Evolutionary conservation across 2,797 vertebrate species (phyloP).

Genomic region (Brachymystax lenok): DNA sequence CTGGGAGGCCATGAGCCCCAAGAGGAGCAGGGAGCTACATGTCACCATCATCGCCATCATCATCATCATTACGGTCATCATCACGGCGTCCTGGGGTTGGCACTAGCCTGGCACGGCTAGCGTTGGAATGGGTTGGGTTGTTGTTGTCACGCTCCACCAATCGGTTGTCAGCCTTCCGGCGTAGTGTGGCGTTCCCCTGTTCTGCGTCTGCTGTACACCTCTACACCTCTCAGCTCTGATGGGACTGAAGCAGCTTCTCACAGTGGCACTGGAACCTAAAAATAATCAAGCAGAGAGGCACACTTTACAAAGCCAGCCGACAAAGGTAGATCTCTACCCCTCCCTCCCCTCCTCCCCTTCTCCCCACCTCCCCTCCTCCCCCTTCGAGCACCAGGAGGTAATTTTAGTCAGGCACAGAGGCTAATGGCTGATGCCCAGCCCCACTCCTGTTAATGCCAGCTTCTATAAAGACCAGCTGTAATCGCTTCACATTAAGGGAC

Average conservation of each 20-base stretch:
- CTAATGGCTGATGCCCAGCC: conserved; percentile 45
- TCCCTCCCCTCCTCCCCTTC: neutral
- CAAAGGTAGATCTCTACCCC: neutral
- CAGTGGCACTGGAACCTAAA: conserved; percentile 53
- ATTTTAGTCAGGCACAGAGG: conserved; percentile 49
- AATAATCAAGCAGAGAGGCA: conserved; percentile 31
- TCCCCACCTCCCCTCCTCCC: neutral
- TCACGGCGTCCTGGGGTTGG: conserved; percentile 30
- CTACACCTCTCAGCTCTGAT: conserved; percentile 54
- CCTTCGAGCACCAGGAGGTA: conserved; percentile 33
- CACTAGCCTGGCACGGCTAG: neutral
- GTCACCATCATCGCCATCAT: conserved; percentile 57
- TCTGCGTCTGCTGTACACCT: neutral
- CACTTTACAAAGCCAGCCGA: conserved; percentile 33
- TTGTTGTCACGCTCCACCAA: neutral
- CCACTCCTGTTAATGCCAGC: conserved; percentile 42
- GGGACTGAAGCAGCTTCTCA: conserved; percentile 41
- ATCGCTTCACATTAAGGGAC: neutral
- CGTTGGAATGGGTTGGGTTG: neutral
- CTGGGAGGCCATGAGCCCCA: conserved; percentile 46
- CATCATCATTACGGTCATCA: conserved; percentile 69
- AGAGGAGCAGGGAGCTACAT: conserved; percentile 69
- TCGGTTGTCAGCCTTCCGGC: neutral
- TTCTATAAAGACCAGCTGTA: conserved; percentile 52
- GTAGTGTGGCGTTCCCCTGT: conserved; percentile 11